Conservation (phyloP, 2,888 invertebrate species). For the Polydrusus cervinus region DNA sequence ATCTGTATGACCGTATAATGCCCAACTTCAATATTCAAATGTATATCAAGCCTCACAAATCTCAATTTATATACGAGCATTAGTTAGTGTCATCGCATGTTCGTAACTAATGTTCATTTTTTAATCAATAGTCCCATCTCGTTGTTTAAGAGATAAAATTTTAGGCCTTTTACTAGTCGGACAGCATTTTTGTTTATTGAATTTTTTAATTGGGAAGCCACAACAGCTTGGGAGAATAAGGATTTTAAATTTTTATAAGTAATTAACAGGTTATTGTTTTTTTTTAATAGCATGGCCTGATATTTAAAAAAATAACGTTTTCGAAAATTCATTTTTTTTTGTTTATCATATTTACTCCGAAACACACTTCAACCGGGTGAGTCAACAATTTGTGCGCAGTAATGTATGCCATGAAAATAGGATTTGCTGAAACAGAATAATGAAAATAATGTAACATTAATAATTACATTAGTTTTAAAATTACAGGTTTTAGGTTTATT, state of each 20-base stretch:
- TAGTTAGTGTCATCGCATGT: slow-evolving; percentile 68
- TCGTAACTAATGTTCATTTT: slow-evolving; percentile 66
- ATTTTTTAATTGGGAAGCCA: not conserved
- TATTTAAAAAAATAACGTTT: too few species aligned
- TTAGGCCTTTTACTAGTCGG: not conserved
- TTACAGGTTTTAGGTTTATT: too few species aligned
- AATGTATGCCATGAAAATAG: too few species aligned
- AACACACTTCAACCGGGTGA: too few species aligned
- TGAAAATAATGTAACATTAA: too few species aligned
- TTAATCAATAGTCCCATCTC: slow-evolving; percentile 43
- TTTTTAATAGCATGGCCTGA: too few species aligned
- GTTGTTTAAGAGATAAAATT: slow-evolving; percentile 17
- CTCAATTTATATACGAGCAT: slow-evolving; percentile 70
- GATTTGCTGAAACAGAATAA: too few species aligned
- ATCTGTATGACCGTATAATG: slow-evolving; percentile 64
- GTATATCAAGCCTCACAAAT: slow-evolving; percentile 69
- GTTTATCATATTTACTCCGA: too few species aligned
- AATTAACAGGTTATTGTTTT: too few species aligned
- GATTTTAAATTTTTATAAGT: not conserved
- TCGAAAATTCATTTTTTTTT: too few species aligned
- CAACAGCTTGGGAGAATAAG: not conserved
- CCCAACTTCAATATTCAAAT: slow-evolving; percentile 68
- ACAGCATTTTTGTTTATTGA: not conserved
- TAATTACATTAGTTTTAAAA: too few species aligned
- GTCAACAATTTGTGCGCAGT: too few species aligned